These are phyloP conservation scores for Orchestes rusci DNA, from an alignment of 2,888 invertebrate species.

Conservation along the genomic window DNA sequence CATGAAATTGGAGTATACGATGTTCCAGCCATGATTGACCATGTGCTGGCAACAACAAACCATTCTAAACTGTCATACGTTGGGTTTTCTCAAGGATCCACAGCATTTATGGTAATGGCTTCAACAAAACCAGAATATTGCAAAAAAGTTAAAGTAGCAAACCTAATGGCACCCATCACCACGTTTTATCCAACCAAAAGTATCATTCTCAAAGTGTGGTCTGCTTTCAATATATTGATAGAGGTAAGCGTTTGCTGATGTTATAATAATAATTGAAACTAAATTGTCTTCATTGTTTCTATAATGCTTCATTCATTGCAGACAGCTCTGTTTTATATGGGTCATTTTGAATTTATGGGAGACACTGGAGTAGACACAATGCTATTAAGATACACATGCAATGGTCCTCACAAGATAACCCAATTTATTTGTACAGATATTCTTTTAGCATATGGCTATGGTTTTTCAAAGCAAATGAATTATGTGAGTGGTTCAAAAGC, in stretches of 20 bases:
- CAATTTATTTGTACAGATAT: constrained; percentile 4
- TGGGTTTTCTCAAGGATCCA: constrained; percentile 13
- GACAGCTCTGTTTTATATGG: background rate
- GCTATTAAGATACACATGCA: constrained; percentile 6
- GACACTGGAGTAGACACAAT: background rate
- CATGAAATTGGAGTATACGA: constrained; percentile 15
- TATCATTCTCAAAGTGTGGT: constrained; percentile 7
- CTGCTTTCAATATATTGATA: constrained; percentile 7
- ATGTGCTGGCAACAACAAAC: constrained; percentile 3
- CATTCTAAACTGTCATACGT: constrained; percentile 10
- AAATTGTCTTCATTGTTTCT: background rate
- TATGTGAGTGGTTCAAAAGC: constrained; percentile 10
- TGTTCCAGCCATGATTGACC: constrained; percentile 17
- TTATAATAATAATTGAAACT: background rate
- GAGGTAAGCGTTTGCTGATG: constrained; percentile 8
- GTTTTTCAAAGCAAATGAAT: constrained; percentile 8
- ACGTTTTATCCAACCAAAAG: constrained; percentile 8
- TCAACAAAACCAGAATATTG: constrained; percentile 12
- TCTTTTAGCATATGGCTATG: background rate
- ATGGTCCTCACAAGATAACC: constrained; percentile 11
- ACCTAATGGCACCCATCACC: constrained; percentile 10
- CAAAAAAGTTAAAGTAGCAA: constrained; percentile 11
- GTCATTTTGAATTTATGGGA: constrained; percentile 5
- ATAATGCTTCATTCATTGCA: constrained; percentile 5
- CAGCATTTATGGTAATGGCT: constrained; percentile 10